phyloP scores from a whole-genome alignment of 2,797 vertebrate genomes.

The Eremophila alpestris region DNA sequence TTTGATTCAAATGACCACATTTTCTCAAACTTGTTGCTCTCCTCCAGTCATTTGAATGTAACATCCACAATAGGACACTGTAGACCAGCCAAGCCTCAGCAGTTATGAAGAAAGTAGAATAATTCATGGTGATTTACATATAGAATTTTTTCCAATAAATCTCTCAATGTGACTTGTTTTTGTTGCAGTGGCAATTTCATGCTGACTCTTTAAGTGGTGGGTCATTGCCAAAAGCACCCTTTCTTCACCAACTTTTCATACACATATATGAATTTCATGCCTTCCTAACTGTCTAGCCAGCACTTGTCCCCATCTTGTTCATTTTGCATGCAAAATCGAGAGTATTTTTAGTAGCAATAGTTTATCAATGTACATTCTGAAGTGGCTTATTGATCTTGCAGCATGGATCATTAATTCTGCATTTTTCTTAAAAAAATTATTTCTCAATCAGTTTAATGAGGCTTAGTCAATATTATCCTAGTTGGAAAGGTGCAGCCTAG shows the following conservation, averaged over 20 bases:
- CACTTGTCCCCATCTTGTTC: not conserved
- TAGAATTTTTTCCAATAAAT: not conserved
- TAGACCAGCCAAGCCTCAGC: not conserved
- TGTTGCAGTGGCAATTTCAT: not conserved
- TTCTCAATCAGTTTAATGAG: constrained; percentile 39
- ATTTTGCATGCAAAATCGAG: not conserved
- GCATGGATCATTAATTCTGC: constrained; percentile 28
- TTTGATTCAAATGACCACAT: not conserved
- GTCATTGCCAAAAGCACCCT: not conserved
- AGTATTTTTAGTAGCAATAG: not conserved
- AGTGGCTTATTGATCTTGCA: not conserved
- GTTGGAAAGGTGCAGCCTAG: not conserved
- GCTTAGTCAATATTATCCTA: not conserved
- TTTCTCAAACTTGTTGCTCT: not conserved
- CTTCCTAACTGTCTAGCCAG: not conserved
- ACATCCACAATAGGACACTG: not conserved
- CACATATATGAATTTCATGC: not conserved
- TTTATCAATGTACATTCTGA: not conserved
- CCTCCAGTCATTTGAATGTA: not conserved
- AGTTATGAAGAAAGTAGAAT: not conserved
- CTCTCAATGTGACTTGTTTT: not conserved
- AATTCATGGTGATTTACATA: not conserved
- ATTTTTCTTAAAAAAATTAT: constrained; percentile 1
- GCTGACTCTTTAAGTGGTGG: not conserved
- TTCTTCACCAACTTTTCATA: not conserved